Conservation (phyloP, 1,140 invertebrate species). For the Macrocentrus cingulum region DNA sequence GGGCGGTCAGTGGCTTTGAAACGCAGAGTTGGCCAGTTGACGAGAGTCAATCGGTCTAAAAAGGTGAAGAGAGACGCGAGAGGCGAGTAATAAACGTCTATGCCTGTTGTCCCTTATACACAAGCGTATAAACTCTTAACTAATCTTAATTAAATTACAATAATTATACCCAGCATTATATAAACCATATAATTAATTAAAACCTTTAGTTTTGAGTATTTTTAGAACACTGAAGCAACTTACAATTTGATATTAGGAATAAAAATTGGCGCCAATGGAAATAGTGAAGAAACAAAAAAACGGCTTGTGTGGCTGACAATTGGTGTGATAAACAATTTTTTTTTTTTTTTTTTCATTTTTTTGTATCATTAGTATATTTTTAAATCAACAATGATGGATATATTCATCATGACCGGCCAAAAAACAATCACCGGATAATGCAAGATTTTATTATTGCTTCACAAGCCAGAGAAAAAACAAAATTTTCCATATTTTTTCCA, state of each 20-base stretch:
- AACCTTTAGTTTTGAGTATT: background rate
- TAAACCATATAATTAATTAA: background rate
- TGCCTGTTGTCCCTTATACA: conserved; percentile 10
- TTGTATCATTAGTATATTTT: background rate
- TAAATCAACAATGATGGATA: background rate
- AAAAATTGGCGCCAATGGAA: background rate
- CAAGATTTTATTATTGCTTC: conserved; percentile 3
- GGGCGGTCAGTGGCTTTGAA: conserved; percentile 28
- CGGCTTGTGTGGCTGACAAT: conserved; percentile 8
- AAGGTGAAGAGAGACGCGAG: conserved; percentile 29
- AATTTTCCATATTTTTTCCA: conserved; percentile 25
- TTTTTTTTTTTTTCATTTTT: background rate
- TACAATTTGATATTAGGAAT: no score
- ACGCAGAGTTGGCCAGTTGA: conserved; percentile 31
- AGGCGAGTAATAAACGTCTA: background rate
- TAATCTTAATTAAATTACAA: conserved; percentile 7
- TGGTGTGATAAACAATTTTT: conserved; percentile 5
- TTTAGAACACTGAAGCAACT: conserved; percentile 2
- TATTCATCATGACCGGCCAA: background rate
- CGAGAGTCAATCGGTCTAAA: conserved; percentile 32
- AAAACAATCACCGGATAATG: background rate
- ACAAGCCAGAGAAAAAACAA: conserved; percentile 19
- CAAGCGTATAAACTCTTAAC: no score
- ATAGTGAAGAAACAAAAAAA: background rate
- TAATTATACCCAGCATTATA: conserved; percentile 3